A percentile compares a stretch with the other conserved stretches of the same genome.
These are phyloP conservation scores for Branchipolynoe longqiensis DNA, from an alignment of 2,888 invertebrate genomes.

Conservation along the genomic window DNA sequence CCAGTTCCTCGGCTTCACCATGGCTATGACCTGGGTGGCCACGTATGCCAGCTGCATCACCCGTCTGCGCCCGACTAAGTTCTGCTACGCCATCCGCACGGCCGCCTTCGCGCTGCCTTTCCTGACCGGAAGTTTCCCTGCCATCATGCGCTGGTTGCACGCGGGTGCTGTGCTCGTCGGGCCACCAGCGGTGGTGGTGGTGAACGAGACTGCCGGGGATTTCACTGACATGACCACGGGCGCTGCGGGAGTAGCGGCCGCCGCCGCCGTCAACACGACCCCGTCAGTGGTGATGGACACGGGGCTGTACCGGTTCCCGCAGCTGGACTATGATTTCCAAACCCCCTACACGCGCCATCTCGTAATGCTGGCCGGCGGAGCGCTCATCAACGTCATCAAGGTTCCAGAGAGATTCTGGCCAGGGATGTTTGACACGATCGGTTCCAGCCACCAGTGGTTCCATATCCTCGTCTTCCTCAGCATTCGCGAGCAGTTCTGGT, in stretches of 20 bases:
- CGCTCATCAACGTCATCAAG: constrained; percentile 47
- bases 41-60: constrained; percentile 80
- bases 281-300: neutral
- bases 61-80: constrained; percentile 75
- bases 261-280: neutral
- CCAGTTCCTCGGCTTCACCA: constrained; percentile 75
- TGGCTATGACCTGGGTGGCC: constrained; percentile 76
- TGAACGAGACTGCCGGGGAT: constrained; percentile 82
- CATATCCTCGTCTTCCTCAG: constrained; percentile 83
- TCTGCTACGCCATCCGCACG: constrained; percentile 77
- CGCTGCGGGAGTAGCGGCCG: neutral
- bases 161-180: constrained; percentile 70
- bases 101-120: constrained; percentile 81
- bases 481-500: constrained; percentile 73
- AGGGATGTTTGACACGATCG: constrained; percentile 83
- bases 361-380: constrained; percentile 37
- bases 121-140: constrained; percentile 80
- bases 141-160: constrained; percentile 76
- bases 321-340: constrained; percentile 49
- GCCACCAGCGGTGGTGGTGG: constrained; percentile 79
- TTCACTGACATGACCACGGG: no score
- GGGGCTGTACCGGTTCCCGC: constrained; percentile 1
- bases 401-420: constrained; percentile 83
- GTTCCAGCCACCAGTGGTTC: constrained; percentile 84
- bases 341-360: constrained; percentile 53